These are phyloP conservation scores for Gila robusta DNA, from an alignment of 2,797 vertebrate species.

Conservation along the genomic window DNA sequence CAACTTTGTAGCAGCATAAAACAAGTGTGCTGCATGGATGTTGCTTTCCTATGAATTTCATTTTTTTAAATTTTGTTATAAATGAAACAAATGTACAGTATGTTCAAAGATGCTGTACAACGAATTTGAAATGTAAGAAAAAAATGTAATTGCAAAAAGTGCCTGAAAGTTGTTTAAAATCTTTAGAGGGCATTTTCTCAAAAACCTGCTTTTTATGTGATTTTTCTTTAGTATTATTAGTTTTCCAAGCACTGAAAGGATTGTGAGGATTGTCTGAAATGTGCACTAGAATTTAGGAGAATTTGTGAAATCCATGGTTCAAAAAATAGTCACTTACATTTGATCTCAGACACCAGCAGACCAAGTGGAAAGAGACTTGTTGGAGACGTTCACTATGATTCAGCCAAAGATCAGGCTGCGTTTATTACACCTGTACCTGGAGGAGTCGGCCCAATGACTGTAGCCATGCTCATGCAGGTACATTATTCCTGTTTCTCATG, in stretches of 20 bases:
- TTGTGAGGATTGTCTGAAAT: background rate
- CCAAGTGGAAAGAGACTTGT: conserved; percentile 89
- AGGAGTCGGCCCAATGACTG: conserved; percentile 97
- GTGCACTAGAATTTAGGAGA: background rate
- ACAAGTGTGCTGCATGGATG: background rate
- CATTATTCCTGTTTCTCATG: conserved; percentile 9
- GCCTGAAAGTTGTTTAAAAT: background rate
- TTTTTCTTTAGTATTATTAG: background rate
- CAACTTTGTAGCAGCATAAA: background rate
- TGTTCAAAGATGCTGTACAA: background rate
- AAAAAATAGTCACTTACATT: background rate
- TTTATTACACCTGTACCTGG: conserved; percentile 98
- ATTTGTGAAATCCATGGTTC: background rate
- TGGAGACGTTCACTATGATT: conserved; percentile 88
- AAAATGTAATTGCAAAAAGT: background rate
- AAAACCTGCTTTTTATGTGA: background rate
- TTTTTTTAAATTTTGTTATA: background rate
- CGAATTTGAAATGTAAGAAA: background rate
- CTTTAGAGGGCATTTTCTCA: background rate
- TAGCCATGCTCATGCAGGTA: conserved; percentile 98
- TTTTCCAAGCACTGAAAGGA: background rate
- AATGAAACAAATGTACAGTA: background rate
- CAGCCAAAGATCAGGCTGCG: conserved; percentile 88
- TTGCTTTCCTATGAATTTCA: background rate
- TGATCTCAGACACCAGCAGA: conserved; percentile 85